Base-by-base conservation (phyloP, 2,113 vertebrate species). In the Acinonyx jubatus region DNA sequence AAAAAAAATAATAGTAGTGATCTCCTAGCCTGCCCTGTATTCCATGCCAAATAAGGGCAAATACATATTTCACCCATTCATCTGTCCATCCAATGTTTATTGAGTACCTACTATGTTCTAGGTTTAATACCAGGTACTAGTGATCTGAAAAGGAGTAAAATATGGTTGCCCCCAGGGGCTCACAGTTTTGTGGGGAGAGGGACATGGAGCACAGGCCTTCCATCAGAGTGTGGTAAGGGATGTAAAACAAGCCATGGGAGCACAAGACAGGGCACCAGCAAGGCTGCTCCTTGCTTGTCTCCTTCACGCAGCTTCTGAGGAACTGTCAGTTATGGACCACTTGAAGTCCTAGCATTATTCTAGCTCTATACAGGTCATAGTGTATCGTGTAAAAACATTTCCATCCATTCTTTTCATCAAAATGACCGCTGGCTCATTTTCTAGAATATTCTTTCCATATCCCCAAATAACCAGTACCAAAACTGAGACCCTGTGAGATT, bases 141-240 rank as follows among this genome's bases (percentile, higher is more conserved):
- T 55, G 14, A 80, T 69, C 25, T 65, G 13, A 90, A 96, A 97
- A 90, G 69, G 31, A 94, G 68, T 96, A 90, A 90, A 94, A 93
- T n/a, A 82, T 8, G 73, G 83, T 78, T 73, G 36, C 16, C 27
- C n/a, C 73, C 38, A 71, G 78, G n/a, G 61, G 29, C 68, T 76
- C 80, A 82, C 4, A 82, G 23, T 87, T 69, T 84, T 29, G 33
- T 68, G 48, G 57, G 31, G 31, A 73, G 31, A 88, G 45, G 74
- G 29, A 50, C 85, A 36, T 29, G 31, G 33, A 82, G 31, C 73
- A 88, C 2, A 16, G 10, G 18, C 68, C 25, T 94, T 86, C 69
- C 16, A 25, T 11, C 4, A 9, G 87, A 66, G 19, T 61, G 23
- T 88, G n/a, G 65, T 84, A 65, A 93, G 15, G 50, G 45, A 93